Evolutionary conservation across 2,113 vertebrate genomes (phyloP).

Genomic region (Butastur rufipennis): DNA sequence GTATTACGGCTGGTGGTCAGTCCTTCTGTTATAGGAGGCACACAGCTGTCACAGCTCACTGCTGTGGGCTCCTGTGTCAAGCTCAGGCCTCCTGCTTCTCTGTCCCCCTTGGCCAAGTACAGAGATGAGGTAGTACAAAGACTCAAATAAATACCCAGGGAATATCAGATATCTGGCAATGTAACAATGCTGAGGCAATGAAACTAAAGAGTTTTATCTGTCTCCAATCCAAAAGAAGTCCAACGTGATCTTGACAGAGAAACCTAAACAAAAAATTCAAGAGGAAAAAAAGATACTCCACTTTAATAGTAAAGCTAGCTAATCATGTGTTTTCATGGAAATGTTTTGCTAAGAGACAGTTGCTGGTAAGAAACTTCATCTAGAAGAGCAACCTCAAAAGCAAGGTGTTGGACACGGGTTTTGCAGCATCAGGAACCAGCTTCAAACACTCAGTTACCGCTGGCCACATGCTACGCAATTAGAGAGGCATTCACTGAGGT

Average conservation of each 20-base stretch:
- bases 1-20: not conserved
- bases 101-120: not conserved
- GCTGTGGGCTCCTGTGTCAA: not conserved
- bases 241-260: not conserved
- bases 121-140: not conserved
- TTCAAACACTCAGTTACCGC: not conserved
- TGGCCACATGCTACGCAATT: not conserved
- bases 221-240: not conserved
- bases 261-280: not conserved
- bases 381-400: not conserved
- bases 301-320: not conserved
- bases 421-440: not conserved
- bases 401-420: rapidly evolving
- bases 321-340: not conserved
- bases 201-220: not conserved
- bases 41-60: not conserved
- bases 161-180: not conserved
- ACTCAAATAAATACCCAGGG: not conserved
- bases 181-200: not conserved
- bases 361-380: not conserved
- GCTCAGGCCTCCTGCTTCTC: not conserved
- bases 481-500: not conserved
- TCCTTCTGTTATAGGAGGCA: not conserved
- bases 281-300: not conserved
- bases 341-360: not conserved